A percentile compares a stretch with the other conserved stretches of the same genome.
These are phyloP conservation scores for Tachina fera DNA, from an alignment of 2,888 invertebrate genomes.

Conservation along the genomic window DNA sequence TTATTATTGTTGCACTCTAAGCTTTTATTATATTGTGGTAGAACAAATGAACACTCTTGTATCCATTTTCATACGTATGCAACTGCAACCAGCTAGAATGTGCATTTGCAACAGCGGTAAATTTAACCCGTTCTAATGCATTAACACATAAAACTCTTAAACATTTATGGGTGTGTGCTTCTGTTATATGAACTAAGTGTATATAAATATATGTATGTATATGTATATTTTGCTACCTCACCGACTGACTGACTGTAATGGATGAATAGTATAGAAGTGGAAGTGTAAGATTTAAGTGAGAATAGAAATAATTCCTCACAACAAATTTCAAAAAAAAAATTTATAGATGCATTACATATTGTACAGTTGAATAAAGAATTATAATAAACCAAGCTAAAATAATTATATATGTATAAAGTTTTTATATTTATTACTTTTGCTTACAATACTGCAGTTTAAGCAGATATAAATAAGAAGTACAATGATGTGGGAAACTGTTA, in stretches of 20 bases:
- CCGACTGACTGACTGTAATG: slow-evolving; percentile 47
- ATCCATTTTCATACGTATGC: background rate
- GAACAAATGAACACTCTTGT: slow-evolving; percentile 48
- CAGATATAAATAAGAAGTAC: background rate
- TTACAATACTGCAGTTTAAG: slow-evolving; percentile 16
- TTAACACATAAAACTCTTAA: background rate
- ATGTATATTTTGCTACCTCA: slow-evolving; percentile 20
- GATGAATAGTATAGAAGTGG: slow-evolving; percentile 57
- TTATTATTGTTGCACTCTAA: slow-evolving; percentile 74
- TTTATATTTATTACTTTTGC: slow-evolving; percentile 30
- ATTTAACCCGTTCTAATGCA: slow-evolving; percentile 64
- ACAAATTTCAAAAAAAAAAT: slow-evolving; percentile 11
- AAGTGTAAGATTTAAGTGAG: slow-evolving; percentile 42
- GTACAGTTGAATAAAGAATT: slow-evolving; percentile 56
- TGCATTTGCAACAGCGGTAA: slow-evolving; percentile 60
- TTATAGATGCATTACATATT: slow-evolving; percentile 20
- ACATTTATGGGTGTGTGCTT: slow-evolving; percentile 26
- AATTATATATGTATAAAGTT: slow-evolving; percentile 46
- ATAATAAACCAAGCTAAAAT: slow-evolving; percentile 65
- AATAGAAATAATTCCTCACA: slow-evolving; percentile 47
- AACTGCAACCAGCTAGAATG: slow-evolving; percentile 33
- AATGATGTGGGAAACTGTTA: too few species aligned
- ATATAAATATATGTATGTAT: background rate
- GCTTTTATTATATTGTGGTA: slow-evolving; percentile 65
- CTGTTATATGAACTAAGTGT: background rate